Base-by-base conservation (phyloP, 1,140 invertebrate species). In the Leptinotarsa defecta region DNA sequence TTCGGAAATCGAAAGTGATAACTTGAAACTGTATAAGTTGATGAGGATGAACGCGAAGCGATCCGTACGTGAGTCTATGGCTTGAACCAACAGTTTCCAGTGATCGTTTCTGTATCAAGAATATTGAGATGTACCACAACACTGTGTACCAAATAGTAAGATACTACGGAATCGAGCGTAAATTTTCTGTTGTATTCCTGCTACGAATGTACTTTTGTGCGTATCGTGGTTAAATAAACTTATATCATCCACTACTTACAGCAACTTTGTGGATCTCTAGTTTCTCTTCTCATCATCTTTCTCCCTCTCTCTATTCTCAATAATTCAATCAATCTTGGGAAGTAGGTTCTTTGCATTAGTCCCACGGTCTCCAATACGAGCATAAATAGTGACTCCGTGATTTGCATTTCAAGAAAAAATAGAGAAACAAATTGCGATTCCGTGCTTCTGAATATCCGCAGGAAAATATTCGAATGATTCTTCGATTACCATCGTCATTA, bases 401-500 rank as follows among this genome's bases (percentile, higher is more conserved):
- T 73, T 73, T 73, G 71, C 71, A 73, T 73, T 73, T 73, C 22
- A 20, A 5, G 17, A 57, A 57, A 62, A 24, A 73, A 67, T 63
- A 61, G 6, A 43, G 19, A 63, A 73, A 73, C 71, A 73, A 73
- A 73, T 73, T 73, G 62, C 57, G 64, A 73, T 73, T 73, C 63
- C 71, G 71, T 73, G 71, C 62, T 64, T 73, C 48, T 65, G 63
- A 24, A 73, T 73, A 64, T 48, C 34, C 57, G 19, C 20, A 17
- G 63, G 71, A 73, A 71, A 73, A 73, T 65, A 65, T 24, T 73
- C 62, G 49, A 73, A 48, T 65, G 19, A 22, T 24, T 48, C 2
- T 48, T 49, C 71, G 62, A 73, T 73, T 64, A 73, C 67, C 71
- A 73, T 73, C 71, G 63, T 73, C 71, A 72, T 67, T 73, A 73